A percentile compares a stretch with the other conserved stretches of the same genome.
phyloP scores from a whole-genome alignment of 2,888 invertebrate species.

The Drosophila trichaetosa region DNA sequence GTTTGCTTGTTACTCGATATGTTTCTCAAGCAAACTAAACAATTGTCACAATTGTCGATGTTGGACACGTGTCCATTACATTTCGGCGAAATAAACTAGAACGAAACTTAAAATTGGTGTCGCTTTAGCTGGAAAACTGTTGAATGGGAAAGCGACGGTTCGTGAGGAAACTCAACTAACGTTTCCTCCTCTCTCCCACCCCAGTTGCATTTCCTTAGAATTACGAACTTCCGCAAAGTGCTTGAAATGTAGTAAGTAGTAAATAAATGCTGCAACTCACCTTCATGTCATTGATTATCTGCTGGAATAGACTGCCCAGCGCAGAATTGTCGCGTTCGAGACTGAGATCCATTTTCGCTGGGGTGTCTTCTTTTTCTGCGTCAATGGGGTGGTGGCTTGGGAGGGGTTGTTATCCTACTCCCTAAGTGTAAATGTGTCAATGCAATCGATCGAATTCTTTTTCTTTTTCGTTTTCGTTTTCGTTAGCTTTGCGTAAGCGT shows the following conservation, averaged over 20 bases:
- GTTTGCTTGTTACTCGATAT: conserved; percentile 25
- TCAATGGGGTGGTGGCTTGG: not conserved
- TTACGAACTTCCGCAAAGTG: conserved; percentile 32
- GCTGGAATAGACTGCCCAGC: conserved; percentile 96
- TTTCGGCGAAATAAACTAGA: conserved; percentile 24
- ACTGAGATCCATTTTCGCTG: conserved; percentile 83
- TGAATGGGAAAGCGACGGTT: conserved; percentile 21
- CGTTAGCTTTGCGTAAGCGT: conserved; percentile 22
- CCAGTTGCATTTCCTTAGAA: conserved; percentile 14
- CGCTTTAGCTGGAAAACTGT: conserved; percentile 22
- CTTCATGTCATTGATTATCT: conserved; percentile 98
- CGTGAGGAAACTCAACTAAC: conserved; percentile 42
- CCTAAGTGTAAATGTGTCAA: conserved; percentile 16
- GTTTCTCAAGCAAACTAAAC: conserved; percentile 3
- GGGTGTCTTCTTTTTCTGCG: conserved; percentile 5
- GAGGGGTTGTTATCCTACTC: not conserved
- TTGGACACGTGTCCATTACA: conserved; percentile 45
- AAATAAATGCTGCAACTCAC: conserved; percentile 86
- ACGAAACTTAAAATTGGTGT: conserved; percentile 40
- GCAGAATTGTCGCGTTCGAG: conserved; percentile 92
- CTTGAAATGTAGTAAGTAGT: not conserved
- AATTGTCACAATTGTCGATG: conserved; percentile 22
- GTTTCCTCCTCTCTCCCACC: conserved; percentile 5
- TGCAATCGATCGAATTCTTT: conserved; percentile 48
- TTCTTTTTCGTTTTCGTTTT: conserved; percentile 45